phyloP scores from a whole-genome alignment of 2,797 vertebrate genomes.

The Tragelaphus oryx region DNA sequence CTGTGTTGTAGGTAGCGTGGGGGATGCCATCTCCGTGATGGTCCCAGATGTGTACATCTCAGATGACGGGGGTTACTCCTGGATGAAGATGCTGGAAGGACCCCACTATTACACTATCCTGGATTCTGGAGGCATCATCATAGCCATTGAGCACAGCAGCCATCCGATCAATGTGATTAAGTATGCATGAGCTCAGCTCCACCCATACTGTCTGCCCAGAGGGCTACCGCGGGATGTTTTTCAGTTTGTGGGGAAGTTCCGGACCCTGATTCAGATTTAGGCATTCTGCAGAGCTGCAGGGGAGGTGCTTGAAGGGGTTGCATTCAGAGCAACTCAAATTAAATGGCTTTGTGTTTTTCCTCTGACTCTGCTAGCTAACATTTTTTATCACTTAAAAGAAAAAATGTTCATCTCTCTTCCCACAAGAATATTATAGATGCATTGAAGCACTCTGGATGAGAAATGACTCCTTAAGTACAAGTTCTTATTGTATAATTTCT shows the following conservation, averaged over 20 bases:
- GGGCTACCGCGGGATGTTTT: not conserved
- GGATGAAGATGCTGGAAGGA: constrained; percentile 89
- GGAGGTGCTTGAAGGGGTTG: not conserved
- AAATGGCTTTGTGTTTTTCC: not conserved
- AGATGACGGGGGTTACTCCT: constrained; percentile 95
- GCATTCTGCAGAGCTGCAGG: not conserved
- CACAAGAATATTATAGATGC: not conserved
- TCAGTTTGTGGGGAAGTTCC: not conserved
- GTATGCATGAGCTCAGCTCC: constrained; percentile 79
- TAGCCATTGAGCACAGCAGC: constrained; percentile 89
- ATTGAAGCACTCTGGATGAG: not conserved
- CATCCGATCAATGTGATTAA: constrained; percentile 86
- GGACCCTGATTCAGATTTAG: not conserved
- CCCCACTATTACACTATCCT: constrained; percentile 95
- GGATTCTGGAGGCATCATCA: constrained; percentile 94
- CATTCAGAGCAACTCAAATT: not conserved
- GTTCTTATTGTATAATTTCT: constrained; percentile 15
- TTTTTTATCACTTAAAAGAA: not conserved
- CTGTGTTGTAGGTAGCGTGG: constrained; percentile 88
- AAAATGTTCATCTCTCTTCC: not conserved
- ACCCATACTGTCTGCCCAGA: not conserved
- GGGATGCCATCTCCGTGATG: constrained; percentile 90
- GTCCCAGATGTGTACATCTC: constrained; percentile 94
- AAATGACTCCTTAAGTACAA: constrained; percentile 26
- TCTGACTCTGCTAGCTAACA: not conserved